Conservation (phyloP, 2,888 invertebrate species). For the Crepidodera aurea region DNA sequence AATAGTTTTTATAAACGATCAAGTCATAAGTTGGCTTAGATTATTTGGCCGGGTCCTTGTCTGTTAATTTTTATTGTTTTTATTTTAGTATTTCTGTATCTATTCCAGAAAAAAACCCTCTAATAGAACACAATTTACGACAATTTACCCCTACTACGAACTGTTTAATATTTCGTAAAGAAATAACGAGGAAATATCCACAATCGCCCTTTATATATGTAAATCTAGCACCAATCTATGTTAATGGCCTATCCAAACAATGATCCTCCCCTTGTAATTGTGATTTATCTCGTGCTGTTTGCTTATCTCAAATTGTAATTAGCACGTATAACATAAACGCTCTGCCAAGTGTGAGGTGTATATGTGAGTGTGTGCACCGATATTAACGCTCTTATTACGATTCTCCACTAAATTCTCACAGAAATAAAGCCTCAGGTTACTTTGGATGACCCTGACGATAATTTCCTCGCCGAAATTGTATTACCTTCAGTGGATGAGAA, state of each 20-base stretch:
- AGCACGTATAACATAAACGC: constrained; percentile 20
- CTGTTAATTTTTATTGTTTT: too few species aligned
- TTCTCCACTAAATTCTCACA: constrained; percentile 30
- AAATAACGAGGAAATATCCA: neutral
- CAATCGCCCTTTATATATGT: constrained; percentile 3
- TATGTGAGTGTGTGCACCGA: constrained; percentile 34
- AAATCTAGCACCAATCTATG: constrained; percentile 26
- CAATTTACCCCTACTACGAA: too few species aligned
- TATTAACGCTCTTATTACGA: constrained; percentile 45
- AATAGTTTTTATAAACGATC: too few species aligned
- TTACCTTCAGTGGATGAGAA: constrained; percentile 12
- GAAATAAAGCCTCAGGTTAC: constrained; percentile 39
- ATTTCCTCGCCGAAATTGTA: constrained; percentile 29
- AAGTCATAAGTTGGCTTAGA: too few species aligned
- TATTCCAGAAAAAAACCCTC: too few species aligned
- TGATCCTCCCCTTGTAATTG: constrained; percentile 40
- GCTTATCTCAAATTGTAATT: constrained; percentile 50
- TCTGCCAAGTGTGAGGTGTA: constrained; percentile 34
- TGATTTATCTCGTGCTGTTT: constrained; percentile 50
- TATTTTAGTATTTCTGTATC: too few species aligned
- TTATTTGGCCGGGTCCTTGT: too few species aligned
- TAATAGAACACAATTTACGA: too few species aligned
- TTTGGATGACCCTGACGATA: constrained; percentile 36
- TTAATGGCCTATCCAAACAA: constrained; percentile 21
- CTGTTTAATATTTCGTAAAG: too few species aligned